These are phyloP conservation scores for Trachemys scripta DNA, from an alignment of 2,113 vertebrate species.

Conservation along the genomic window DNA sequence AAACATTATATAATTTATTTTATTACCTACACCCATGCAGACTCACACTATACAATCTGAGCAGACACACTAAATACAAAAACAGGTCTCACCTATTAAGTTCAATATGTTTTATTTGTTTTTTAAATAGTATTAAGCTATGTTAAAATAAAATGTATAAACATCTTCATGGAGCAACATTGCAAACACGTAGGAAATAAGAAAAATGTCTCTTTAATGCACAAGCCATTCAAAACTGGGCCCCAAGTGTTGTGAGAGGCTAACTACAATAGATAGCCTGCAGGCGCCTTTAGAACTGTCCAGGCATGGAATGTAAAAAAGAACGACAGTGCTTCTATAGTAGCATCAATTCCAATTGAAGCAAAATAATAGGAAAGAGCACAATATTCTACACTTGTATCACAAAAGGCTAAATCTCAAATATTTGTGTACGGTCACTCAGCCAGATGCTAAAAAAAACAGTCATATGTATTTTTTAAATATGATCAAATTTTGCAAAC, in stretches of 20 bases:
- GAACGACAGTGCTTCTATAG: slow-evolving; percentile 50
- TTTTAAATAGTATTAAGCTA: background rate
- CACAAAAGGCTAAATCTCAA: slow-evolving; percentile 52
- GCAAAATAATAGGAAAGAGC: slow-evolving; percentile 67
- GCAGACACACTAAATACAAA: rapidly evolving
- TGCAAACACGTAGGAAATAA: slow-evolving; percentile 51
- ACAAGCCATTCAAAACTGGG: slow-evolving; percentile 57
- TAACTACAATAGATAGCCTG: slow-evolving; percentile 65
- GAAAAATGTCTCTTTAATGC: slow-evolving; percentile 61
- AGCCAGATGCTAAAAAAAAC: background rate
- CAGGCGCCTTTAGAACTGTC: slow-evolving; percentile 71
- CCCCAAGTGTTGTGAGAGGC: slow-evolving; percentile 44
- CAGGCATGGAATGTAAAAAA: slow-evolving; percentile 68
- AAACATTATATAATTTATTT: slow-evolving; percentile 15
- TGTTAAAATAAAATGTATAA: slow-evolving; percentile 18
- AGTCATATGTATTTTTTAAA: background rate
- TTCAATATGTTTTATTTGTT: background rate
- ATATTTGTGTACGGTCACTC: slow-evolving; percentile 14
- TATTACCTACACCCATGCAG: background rate
- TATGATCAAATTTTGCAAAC: background rate
- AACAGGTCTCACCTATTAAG: background rate
- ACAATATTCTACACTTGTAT: slow-evolving; percentile 56
- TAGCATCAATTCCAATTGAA: slow-evolving; percentile 62
- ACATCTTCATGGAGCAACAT: slow-evolving; percentile 4
- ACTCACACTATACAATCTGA: rapidly evolving